phyloP scores from a whole-genome alignment of 2,113 vertebrate genomes.

The Oncorhynchus masou region DNA sequence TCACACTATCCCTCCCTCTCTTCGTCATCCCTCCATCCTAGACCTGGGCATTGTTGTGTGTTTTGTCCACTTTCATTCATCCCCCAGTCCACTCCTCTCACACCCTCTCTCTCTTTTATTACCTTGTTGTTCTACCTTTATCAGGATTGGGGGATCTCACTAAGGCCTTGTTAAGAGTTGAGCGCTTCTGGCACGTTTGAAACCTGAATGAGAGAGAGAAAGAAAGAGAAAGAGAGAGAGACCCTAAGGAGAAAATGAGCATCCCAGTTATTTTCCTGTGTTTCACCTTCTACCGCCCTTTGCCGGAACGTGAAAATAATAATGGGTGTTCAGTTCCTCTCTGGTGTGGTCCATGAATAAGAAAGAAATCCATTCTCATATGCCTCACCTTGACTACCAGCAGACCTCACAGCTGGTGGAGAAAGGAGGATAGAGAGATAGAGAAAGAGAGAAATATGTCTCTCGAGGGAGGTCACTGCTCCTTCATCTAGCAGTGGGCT shows the following conservation, averaged over 20 bases:
- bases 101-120: neutral
- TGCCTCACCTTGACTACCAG: neutral
- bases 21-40: conserved; percentile 19
- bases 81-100: neutral
- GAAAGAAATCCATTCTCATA: neutral
- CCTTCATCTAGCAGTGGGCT: neutral
- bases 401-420: neutral
- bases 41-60: conserved; percentile 49
- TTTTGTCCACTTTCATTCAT: neutral
- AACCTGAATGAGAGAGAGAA: neutral
- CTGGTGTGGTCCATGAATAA: neutral
- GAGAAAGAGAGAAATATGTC: neutral
- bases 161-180: too few species aligned
- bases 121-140: too few species aligned
- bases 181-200: too few species aligned
- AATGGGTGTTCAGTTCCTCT: neutral
- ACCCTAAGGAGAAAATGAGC: neutral
- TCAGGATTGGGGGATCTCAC: too few species aligned
- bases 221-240: neutral
- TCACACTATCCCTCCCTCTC: conserved; percentile 19
- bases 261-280: neutral
- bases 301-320: neutral
- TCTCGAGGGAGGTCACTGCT: neutral
- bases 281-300: neutral
- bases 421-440: neutral